phyloP scores from a whole-genome alignment of 2,113 vertebrate genomes.

The Chlamydotis undulata region DNA sequence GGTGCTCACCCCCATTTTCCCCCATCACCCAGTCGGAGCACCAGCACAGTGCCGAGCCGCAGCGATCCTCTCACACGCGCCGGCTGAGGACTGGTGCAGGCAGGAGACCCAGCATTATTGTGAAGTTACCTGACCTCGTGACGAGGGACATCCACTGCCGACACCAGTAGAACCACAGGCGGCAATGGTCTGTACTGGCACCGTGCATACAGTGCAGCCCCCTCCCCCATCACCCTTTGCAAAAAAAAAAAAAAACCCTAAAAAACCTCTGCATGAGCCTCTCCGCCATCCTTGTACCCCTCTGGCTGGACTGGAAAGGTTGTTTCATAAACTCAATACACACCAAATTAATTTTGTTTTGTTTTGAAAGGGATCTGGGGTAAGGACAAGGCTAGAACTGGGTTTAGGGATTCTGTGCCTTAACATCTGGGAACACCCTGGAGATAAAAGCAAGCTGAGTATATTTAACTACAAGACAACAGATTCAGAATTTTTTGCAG shows the following conservation, averaged over 20 bases:
- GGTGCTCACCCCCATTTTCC: background rate
- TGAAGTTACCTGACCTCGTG: background rate
- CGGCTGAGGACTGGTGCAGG: accelerated
- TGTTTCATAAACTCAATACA: background rate
- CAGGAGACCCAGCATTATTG: accelerated
- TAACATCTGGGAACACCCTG: background rate
- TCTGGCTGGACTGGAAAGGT: accelerated
- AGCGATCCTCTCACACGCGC: accelerated
- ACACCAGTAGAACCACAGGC: accelerated
- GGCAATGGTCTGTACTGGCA: accelerated
- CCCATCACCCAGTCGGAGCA: background rate
- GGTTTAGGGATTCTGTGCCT: background rate
- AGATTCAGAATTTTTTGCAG: background rate
- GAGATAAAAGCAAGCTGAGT: background rate
- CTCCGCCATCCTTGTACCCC: background rate
- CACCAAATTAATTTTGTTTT: accelerated
- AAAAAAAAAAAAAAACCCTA: accelerated
- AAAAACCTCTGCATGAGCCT: too few relatives aligned
- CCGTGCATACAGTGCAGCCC: accelerated
- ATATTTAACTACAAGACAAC: background rate
- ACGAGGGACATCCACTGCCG: accelerated
- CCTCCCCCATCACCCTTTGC: background rate
- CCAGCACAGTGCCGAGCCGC: accelerated
- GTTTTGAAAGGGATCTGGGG: background rate
- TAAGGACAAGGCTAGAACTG: background rate